Evolutionary conservation across 2,113 vertebrate species (phyloP), one percentile per base, ranked within the genome.

Genomic region (Tetrao urogallus): DNA sequence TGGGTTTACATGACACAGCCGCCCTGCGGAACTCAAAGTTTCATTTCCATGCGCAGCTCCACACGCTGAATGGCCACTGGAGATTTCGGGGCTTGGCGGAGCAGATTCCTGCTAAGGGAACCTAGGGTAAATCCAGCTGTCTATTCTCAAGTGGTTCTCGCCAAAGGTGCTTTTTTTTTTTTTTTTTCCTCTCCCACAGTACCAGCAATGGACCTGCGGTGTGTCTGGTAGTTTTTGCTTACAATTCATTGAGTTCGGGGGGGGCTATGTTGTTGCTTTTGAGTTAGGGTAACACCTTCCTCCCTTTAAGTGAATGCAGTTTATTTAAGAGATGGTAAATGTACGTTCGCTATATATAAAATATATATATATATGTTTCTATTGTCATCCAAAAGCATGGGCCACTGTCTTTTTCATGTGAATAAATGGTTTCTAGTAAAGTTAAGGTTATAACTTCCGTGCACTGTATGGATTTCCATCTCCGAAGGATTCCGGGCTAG

Each of bases 341-440:
- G 97, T 98, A 97, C 93, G 71, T 96, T 96, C 92, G 61, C 82
- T 95, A 92, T 93, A 85, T 97, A 94, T 82, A 95, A 82, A 79
- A 91, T 24, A 93, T 92, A 94, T 82, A 86, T 82, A 95, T 96
- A 90, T 97, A 93, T 89, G 92, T 95, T 94, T 95, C 80, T 92
- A 95, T 92, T 96, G 96, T 96, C 96, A 75, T 96, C 91, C 90
- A 63, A 90, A 97, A 96, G 97, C 97, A 96, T 89, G 90, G 95
- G 96, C 95, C 96, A 88, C 91, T 98, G 97, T 97, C 95, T 97
- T 97, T 97, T 97, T 95, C 95, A 96, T 97, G 97, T 97, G 97
- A 97, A 97, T 97, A 98, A 98, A 97, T 97, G 96, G 96, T 97
- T 98, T 97, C 94, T 98, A 96, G 97, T 97, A 97, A 97, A 98